Evolutionary conservation across 2,113 vertebrate genomes (phyloP).

Genomic region (Beaufortia kweichowensis): DNA sequence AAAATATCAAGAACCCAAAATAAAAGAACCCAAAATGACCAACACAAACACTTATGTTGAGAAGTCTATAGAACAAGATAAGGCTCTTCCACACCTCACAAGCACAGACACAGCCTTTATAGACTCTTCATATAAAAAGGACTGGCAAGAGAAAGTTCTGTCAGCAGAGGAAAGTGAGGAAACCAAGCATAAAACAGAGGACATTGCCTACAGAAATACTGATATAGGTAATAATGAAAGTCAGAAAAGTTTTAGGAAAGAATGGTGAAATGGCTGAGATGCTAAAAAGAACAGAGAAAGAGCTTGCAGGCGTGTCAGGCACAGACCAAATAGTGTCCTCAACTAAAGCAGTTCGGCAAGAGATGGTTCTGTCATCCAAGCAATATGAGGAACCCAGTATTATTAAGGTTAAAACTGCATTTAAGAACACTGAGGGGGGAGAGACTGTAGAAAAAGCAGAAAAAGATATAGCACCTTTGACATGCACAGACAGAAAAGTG

Average conservation of each 20-base stretch:
- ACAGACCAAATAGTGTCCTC: too few relatives aligned
- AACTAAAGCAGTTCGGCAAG: too few relatives aligned
- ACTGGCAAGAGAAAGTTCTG: not conserved
- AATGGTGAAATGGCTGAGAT: too few relatives aligned
- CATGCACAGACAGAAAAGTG: too few relatives aligned
- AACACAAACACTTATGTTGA: not conserved
- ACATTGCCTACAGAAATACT: not conserved
- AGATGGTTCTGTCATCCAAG: too few relatives aligned
- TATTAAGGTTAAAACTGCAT: too few relatives aligned
- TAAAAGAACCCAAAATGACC: not conserved
- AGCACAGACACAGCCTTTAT: slow-evolving; percentile 17
- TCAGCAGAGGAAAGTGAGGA: not conserved
- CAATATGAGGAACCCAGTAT: too few relatives aligned
- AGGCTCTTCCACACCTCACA: not conserved
- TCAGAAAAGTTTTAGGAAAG: too few relatives aligned
- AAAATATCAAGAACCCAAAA: not conserved
- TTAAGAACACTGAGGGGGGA: too few relatives aligned
- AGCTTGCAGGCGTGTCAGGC: not conserved
- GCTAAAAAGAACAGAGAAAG: not conserved
- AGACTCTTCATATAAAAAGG: not conserved
- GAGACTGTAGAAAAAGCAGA: too few relatives aligned
- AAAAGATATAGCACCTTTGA: too few relatives aligned
- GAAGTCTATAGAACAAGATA: not conserved
- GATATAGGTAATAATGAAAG: too few relatives aligned
- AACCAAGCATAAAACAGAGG: not conserved